Percentiles rank a stretch among this genome's conserved stretches.
phyloP scores from a whole-genome alignment of 1,140 invertebrate species.

The Drosophila bipectinata region DNA sequence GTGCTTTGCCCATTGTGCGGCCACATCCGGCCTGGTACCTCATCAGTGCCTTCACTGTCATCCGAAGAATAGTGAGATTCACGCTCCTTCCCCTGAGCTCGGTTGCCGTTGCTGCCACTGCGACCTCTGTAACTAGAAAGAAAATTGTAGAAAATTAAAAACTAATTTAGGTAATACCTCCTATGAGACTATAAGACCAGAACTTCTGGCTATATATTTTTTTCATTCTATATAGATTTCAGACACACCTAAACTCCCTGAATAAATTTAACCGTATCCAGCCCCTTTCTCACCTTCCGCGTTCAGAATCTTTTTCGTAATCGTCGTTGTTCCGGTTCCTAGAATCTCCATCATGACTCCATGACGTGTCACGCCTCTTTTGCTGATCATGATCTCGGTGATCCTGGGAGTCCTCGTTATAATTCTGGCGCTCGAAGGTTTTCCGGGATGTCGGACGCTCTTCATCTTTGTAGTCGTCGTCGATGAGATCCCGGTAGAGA shows the following conservation, averaged over 20 bases:
- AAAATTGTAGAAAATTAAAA: no score
- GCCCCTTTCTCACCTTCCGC: conserved; percentile 32
- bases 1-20: conserved; percentile 86
- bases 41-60: conserved; percentile 59
- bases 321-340: conserved; percentile 51
- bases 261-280: not conserved
- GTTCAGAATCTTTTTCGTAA: conserved; percentile 49
- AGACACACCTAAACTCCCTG: no score
- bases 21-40: conserved; percentile 36
- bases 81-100: not conserved
- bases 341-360: conserved; percentile 58
- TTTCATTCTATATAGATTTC: no score
- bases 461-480: conserved; percentile 75
- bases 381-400: conserved; percentile 1
- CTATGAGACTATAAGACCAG: no score
- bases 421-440: conserved; percentile 52
- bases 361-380: conserved; percentile 47
- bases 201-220: no score
- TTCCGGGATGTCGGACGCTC: conserved; percentile 41
- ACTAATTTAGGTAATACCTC: no score
- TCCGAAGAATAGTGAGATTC: conserved; percentile 21
- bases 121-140: not conserved
- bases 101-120: conserved; percentile 4
- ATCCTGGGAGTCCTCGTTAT: conserved; percentile 43
- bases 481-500: conserved; percentile 75